Percentiles rank a stretch among this genome's conserved stretches.
phyloP scores from a whole-genome alignment of 2,113 vertebrate genomes.

The Cynocephalus volans region DNA sequence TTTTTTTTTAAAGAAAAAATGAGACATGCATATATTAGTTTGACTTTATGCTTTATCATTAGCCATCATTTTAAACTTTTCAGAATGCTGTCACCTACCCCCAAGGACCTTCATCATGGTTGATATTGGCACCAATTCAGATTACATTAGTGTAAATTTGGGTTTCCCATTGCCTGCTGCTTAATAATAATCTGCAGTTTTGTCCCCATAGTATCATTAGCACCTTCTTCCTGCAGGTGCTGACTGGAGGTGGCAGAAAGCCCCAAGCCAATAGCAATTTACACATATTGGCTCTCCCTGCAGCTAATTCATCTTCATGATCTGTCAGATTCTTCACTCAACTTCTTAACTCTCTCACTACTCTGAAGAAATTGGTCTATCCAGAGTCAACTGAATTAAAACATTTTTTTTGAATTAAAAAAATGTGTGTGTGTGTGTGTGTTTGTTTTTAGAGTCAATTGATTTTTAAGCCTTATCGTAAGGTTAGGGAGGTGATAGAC shows the following conservation, averaged over 20 bases:
- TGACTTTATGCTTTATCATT: conserved; percentile 59
- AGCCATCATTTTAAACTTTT: conserved; percentile 63
- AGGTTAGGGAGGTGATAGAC: not conserved
- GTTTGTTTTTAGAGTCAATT: not conserved
- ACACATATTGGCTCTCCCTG: conserved; percentile 64
- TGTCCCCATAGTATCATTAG: conserved; percentile 78
- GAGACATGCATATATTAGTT: conserved; percentile 53
- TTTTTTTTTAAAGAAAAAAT: not conserved
- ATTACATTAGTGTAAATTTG: conserved; percentile 75
- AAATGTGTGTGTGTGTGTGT: no score
- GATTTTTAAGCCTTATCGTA: conserved; percentile 31
- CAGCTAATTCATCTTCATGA: conserved; percentile 74
- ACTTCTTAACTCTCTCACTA: conserved; percentile 67
- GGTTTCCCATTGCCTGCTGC: conserved; percentile 69
- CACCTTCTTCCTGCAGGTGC: conserved; percentile 77
- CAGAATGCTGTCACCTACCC: conserved; percentile 51
- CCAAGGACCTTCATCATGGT: not conserved
- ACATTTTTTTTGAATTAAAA: no score
- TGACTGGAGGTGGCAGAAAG: conserved; percentile 70
- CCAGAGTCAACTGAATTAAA: not conserved
- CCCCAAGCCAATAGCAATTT: conserved; percentile 71
- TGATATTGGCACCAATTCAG: conserved; percentile 68
- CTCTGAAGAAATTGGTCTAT: conserved; percentile 3
- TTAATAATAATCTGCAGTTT: conserved; percentile 68
- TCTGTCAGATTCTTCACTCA: conserved; percentile 70